Base-by-base conservation (phyloP, 2,113 vertebrate species). In the Xenopus borealis region DNA sequence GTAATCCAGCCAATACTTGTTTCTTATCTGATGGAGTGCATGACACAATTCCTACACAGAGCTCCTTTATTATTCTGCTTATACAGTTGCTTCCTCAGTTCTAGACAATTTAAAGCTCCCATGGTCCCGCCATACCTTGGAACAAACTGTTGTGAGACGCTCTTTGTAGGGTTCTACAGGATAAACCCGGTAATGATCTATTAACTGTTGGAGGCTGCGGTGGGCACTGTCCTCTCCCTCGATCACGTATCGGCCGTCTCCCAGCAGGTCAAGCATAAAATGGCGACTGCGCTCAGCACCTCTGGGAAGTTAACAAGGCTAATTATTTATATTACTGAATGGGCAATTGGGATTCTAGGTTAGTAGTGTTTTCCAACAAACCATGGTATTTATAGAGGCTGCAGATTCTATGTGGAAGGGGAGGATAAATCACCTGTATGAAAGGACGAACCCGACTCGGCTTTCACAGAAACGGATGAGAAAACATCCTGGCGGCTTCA, bases 221-320 rank as follows among this genome's bases (percentile, higher is more conserved):
- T 94, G 92, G 46, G 79, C 83, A 1, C 90, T 89, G 20, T 47
- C 69, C 80, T 94, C 92, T 0, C 93, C 93, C 79, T 90, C 88
- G 69, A 94, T 92, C 81, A 86, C 78, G 30, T 91, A 92, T 0
- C 47, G 79, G 59, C 85, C 83, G 0, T 84, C 84, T 0, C 18
- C 12, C 46, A 79, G 81, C 80, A 93, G 91, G 74, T 91, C 86
- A 74, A 94, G 83, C 70, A 93, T 83, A 18, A 93, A 94, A 78
- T 93, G 92, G 18, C 92, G 91, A 78, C 91, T 93, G 68, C 92
- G 83, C 53, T 92, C 88, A n/a, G 52, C 59, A 20, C 91, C 90
- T 80, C 92, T 93, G 75, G 44, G 7, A 23, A 50, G 44, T 47
- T 0, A 50, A 12, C 62, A 64, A 64, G 30, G 9, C 7, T 40